Evolutionary conservation across 2,113 vertebrate genomes (phyloP).

Genomic region (Mobula birostris): DNA sequence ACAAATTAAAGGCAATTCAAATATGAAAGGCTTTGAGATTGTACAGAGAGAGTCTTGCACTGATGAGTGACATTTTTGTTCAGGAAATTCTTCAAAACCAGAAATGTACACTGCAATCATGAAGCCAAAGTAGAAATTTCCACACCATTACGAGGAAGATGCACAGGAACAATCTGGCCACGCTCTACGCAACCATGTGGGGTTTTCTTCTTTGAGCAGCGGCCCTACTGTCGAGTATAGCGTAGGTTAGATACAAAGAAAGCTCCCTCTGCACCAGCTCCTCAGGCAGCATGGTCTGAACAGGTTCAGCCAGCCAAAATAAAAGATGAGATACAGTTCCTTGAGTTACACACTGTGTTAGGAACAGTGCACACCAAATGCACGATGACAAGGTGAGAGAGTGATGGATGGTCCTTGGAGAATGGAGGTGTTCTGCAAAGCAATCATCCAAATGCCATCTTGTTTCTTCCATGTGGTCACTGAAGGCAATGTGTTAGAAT

Average conservation of each 20-base stretch:
- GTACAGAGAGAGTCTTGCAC: neutral
- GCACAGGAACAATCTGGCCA: no score
- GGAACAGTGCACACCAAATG: no score
- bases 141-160: neutral
- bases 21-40: neutral
- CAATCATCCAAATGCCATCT: no score
- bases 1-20: neutral
- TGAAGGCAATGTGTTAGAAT: no score
- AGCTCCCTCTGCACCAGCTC: neutral
- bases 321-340: no score
- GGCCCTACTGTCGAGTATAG: neutral
- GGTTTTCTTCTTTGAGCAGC: neutral
- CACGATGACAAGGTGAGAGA: no score
- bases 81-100: neutral
- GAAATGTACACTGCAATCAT: neutral
- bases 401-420: no score
- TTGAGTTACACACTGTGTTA: no score
- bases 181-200: neutral
- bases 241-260: neutral
- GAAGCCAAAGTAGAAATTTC: neutral
- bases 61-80: neutral
- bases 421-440: no score
- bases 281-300: no score
- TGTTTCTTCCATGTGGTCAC: no score
- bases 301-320: neutral